A percentile compares a stretch with the other conserved stretches of the same genome.
Evolutionary conservation across 30 jellyfish, hydroid and myxozoan genomes (phyloP).

Genomic region (Aurelia sp.): DNA sequence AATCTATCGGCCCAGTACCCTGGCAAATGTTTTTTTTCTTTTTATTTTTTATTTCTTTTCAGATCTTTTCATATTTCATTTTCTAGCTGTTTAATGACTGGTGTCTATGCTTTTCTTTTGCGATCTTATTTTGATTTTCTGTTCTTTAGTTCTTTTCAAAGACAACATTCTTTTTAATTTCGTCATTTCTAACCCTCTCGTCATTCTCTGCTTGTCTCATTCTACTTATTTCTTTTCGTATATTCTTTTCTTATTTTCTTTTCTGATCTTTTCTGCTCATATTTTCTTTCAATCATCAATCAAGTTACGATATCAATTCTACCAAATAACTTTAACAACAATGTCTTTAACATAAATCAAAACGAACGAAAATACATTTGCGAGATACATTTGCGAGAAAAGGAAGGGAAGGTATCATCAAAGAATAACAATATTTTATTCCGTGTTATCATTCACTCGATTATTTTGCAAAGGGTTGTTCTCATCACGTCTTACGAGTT

Average conservation of each 20-base stretch:
- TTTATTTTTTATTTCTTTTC: background rate
- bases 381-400: too few relatives aligned
- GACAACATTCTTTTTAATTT: background rate
- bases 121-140: background rate
- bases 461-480: too few relatives aligned
- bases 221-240: background rate
- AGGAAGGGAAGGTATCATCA: too few relatives aligned
- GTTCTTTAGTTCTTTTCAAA: background rate
- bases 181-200: background rate
- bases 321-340: too few relatives aligned
- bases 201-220: background rate
- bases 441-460: too few relatives aligned
- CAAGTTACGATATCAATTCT: background rate
- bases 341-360: too few relatives aligned
- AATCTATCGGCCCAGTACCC: too few relatives aligned
- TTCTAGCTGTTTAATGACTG: background rate
- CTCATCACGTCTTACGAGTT: too few relatives aligned
- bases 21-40: too few relatives aligned
- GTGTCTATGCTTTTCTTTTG: background rate
- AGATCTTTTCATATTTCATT: constrained; percentile 9
- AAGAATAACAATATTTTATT: too few relatives aligned
- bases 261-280: constrained; percentile 13
- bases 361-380: too few relatives aligned
- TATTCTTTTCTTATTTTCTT: background rate
- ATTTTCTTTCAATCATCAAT: background rate